phyloP scores from a whole-genome alignment of 2,113 vertebrate genomes.

The Tetraodon nigroviridis region DNA sequence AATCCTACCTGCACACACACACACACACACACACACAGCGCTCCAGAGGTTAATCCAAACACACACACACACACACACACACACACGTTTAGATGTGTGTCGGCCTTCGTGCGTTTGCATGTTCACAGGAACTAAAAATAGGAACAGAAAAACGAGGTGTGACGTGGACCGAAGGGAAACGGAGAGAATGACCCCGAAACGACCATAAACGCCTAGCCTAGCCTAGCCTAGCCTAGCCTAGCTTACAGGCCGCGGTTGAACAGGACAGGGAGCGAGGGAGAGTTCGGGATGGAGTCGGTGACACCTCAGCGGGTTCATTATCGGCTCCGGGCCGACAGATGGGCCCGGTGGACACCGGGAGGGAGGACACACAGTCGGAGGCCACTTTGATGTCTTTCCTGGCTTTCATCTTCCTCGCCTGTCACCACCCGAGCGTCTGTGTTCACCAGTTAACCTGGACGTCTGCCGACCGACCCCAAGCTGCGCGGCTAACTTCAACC shows the following conservation, averaged over 20 bases:
- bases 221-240: too few species aligned
- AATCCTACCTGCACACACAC: constrained; percentile 49
- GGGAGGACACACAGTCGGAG: constrained; percentile 20
- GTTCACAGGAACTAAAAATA: constrained; percentile 28
- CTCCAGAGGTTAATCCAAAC: constrained; percentile 41
- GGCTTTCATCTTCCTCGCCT: too few species aligned
- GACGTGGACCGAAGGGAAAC: not conserved
- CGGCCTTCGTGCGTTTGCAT: not conserved
- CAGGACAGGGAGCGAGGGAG: not conserved
- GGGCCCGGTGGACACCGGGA: constrained; percentile 31
- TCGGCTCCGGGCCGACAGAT: constrained; percentile 48
- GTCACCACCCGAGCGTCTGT: too few species aligned
- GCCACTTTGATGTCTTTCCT: not conserved
- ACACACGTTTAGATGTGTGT: constrained; percentile 8
- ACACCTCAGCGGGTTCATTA: constrained; percentile 64
- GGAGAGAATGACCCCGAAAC: too few species aligned
- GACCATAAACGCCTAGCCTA: too few species aligned
- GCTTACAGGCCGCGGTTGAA: not conserved
- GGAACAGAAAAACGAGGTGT: not conserved
- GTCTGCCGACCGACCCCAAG: too few species aligned
- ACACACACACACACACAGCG: constrained; percentile 13
- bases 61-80: constrained; percentile 17
- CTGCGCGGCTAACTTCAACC: too few species aligned
- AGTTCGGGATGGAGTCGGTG: constrained; percentile 51
- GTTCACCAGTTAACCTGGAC: too few species aligned